phyloP scores from a whole-genome alignment of 2,797 vertebrate species.

The Rhinichthys osculus region DNA sequence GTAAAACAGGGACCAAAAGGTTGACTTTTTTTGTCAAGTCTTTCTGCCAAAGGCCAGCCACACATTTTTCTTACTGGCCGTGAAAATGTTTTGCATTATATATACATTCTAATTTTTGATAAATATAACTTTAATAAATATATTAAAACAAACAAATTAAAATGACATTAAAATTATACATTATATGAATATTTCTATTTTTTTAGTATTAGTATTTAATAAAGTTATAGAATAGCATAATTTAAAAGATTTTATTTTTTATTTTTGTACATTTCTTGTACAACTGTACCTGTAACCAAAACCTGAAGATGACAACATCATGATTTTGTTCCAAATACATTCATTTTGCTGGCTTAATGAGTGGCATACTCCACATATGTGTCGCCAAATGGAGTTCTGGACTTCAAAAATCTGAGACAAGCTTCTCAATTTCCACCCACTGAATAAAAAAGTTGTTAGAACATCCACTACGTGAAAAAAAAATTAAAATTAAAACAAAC shows the following conservation, averaged over 20 bases:
- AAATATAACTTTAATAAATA: not conserved
- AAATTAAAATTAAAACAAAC: not conserved
- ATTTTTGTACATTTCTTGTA: not conserved
- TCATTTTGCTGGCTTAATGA: not conserved
- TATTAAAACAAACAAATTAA: not conserved
- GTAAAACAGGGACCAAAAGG: not conserved
- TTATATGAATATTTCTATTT: not conserved
- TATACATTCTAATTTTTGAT: not conserved
- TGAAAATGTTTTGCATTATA: not conserved
- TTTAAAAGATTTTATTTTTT: not conserved
- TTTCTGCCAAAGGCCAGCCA: not conserved
- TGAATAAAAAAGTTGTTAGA: constrained; percentile 1
- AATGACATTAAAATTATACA: not conserved
- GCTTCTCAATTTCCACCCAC: constrained; percentile 20
- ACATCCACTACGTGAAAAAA: not conserved
- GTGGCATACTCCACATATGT: not conserved
- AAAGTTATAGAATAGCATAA: not conserved
- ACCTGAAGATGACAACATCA: not conserved
- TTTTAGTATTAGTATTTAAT: not conserved
- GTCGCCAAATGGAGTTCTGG: constrained; percentile 1
- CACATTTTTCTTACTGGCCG: not conserved
- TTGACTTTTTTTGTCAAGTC: not conserved
- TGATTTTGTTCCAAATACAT: not conserved
- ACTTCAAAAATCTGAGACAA: not conserved
- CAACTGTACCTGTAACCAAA: not conserved